A percentile compares a stretch with the other conserved stretches of the same genome.
Evolutionary conservation across 2,113 vertebrate species (phyloP).

Genomic region (Cynoglossus semilaevis): DNA sequence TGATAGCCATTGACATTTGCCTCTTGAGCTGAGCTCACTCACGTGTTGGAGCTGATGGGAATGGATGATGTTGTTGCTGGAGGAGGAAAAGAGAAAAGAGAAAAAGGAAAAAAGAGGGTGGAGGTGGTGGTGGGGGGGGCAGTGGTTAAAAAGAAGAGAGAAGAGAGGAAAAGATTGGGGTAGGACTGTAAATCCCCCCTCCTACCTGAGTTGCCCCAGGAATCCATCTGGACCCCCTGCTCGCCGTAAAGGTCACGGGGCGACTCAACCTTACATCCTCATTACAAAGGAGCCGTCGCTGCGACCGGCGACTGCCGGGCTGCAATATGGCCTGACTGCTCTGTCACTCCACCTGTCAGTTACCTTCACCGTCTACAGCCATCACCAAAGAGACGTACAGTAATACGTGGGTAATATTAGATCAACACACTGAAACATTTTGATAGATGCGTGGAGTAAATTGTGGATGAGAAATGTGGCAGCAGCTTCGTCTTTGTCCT

Average conservation of each 20-base stretch:
- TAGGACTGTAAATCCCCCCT: background rate
- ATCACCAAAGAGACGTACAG: slow-evolving; percentile 31
- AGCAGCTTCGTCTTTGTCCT: slow-evolving; percentile 65
- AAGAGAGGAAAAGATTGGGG: slow-evolving; percentile 29
- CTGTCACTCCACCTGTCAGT: slow-evolving; percentile 55
- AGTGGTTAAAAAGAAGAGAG: slow-evolving; percentile 5
- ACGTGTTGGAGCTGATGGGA: slow-evolving; percentile 69
- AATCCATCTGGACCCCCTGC: slow-evolving; percentile 66
- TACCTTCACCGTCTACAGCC: slow-evolving; percentile 43
- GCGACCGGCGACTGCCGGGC: slow-evolving; percentile 43
- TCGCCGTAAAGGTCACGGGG: slow-evolving; percentile 65
- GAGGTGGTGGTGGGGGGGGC: background rate
- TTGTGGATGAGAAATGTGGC: slow-evolving; percentile 25
- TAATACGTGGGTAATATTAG: slow-evolving; percentile 9
- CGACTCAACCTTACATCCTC: slow-evolving; percentile 58
- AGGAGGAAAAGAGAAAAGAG: slow-evolving; percentile 43
- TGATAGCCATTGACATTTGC: slow-evolving; percentile 78
- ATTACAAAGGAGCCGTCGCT: slow-evolving; percentile 59
- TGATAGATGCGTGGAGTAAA: slow-evolving; percentile 37
- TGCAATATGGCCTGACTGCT: slow-evolving; percentile 49
- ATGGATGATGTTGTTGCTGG: slow-evolving; percentile 71
- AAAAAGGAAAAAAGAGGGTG: slow-evolving; percentile 21
- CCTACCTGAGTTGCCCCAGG: slow-evolving; percentile 36
- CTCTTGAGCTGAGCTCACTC: slow-evolving; percentile 70
- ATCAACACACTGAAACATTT: slow-evolving; percentile 21